Conservation (phyloP, 2,888 invertebrate genomes). For the Emesis furor region DNA sequence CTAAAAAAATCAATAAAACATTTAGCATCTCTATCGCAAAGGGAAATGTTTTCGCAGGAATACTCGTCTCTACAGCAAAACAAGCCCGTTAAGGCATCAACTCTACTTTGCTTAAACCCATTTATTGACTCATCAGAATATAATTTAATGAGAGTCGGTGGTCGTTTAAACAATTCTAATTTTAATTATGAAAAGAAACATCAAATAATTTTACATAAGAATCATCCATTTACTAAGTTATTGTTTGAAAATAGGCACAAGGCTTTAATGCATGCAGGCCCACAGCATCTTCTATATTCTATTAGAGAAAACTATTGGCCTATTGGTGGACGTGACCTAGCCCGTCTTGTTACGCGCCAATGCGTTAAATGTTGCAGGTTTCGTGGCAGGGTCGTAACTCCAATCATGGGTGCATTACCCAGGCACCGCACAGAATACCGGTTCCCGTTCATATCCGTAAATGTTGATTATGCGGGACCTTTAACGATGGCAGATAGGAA, state of each 20-base stretch:
- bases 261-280: slow-evolving; percentile 55
- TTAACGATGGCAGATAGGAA: too few relatives aligned
- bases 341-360: slow-evolving; percentile 37
- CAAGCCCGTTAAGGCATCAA: too few relatives aligned
- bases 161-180: slow-evolving; percentile 41
- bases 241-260: slow-evolving; percentile 59
- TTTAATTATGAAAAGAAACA: slow-evolving; percentile 64
- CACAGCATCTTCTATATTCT: slow-evolving; percentile 51
- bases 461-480: too few relatives aligned
- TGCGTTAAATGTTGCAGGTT: slow-evolving; percentile 56
- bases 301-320: slow-evolving; percentile 61
- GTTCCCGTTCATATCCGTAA: too few relatives aligned
- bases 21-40: too few relatives aligned
- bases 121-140: too few relatives aligned
- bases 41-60: too few relatives aligned
- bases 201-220: slow-evolving; percentile 62
- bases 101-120: too few relatives aligned
- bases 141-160: slow-evolving; percentile 45
- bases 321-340: slow-evolving; percentile 57
- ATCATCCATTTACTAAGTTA: slow-evolving; percentile 63
- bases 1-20: too few relatives aligned
- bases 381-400: slow-evolving; percentile 40
- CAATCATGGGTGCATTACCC: slow-evolving; percentile 18
- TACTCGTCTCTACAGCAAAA: too few relatives aligned
- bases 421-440: not conserved